Percentiles rank a stretch among this genome's conserved stretches.
Conservation (phyloP, 2,113 vertebrate genomes). For the Cynocephalus volans region DNA sequence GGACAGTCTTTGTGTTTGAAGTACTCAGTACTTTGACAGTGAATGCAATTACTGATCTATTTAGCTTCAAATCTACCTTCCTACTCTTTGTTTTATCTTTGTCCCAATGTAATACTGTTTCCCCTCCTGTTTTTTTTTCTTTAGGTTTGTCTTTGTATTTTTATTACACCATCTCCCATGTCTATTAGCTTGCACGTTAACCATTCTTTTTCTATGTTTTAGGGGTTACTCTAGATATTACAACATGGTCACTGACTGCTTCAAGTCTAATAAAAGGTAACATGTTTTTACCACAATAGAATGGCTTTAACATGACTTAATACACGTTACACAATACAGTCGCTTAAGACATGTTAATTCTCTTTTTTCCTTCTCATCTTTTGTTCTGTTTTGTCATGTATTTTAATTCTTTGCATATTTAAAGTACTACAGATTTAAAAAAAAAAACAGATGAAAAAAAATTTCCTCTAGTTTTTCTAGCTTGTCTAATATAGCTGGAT, state of each 20-base stretch:
- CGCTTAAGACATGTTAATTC: too few species aligned
- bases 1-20: too few species aligned
- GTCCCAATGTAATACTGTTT: too few species aligned
- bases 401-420: too few species aligned
- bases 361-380: not conserved
- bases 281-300: not conserved
- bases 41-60: accelerated
- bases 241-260: not conserved
- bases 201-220: not conserved
- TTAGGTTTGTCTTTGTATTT: not conserved
- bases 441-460: not conserved
- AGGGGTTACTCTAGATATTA: not conserved
- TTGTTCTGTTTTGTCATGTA: accelerated
- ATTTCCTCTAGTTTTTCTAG: not conserved
- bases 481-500: not conserved
- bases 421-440: not conserved
- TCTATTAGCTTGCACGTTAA: not conserved
- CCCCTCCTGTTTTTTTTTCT: not conserved
- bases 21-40: not conserved
- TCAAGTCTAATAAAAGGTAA: not conserved
- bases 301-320: too few species aligned
- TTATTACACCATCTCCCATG: accelerated
- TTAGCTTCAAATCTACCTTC: not conserved
- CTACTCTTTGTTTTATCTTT: too few species aligned
- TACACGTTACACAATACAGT: too few species aligned